phyloP scores from a whole-genome alignment of 2,113 vertebrate genomes.

The Atrichornis clamosus region DNA sequence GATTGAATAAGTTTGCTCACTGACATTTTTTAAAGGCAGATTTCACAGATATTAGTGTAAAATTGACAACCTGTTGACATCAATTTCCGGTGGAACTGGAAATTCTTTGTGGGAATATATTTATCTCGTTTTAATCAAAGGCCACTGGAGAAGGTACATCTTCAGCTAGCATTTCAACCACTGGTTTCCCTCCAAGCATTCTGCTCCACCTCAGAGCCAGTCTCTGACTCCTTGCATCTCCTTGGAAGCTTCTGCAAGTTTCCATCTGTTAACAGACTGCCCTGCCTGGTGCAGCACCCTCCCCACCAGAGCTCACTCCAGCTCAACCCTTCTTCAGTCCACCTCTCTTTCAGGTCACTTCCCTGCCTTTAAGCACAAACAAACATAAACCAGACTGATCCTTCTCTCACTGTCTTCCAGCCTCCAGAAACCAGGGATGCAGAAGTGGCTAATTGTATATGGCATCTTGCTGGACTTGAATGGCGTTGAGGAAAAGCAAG shows the following conservation, averaged over 20 bases:
- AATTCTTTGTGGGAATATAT: background rate
- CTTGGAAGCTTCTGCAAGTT: background rate
- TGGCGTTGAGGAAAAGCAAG: background rate
- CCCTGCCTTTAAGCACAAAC: background rate
- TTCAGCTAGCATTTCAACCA: background rate
- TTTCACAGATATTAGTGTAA: background rate
- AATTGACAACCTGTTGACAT: background rate
- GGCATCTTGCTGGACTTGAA: slow-evolving; percentile 1
- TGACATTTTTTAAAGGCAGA: background rate
- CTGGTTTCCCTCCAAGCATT: background rate
- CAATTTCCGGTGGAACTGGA: background rate
- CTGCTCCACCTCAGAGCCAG: background rate
- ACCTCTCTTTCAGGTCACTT: background rate
- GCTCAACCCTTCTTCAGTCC: background rate
- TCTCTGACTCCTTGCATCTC: background rate
- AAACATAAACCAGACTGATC: background rate
- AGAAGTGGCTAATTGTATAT: background rate
- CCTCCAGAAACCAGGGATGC: background rate
- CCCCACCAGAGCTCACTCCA: background rate
- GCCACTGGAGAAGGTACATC: background rate
- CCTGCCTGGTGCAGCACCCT: background rate
- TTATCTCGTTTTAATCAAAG: background rate
- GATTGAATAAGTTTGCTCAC: background rate
- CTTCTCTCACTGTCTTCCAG: background rate
- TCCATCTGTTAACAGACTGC: background rate